Percentiles rank a stretch among this genome's conserved stretches.
These are phyloP conservation scores for Cuniculus paca DNA, from an alignment of 2,797 vertebrate genomes.

Conservation along the genomic window DNA sequence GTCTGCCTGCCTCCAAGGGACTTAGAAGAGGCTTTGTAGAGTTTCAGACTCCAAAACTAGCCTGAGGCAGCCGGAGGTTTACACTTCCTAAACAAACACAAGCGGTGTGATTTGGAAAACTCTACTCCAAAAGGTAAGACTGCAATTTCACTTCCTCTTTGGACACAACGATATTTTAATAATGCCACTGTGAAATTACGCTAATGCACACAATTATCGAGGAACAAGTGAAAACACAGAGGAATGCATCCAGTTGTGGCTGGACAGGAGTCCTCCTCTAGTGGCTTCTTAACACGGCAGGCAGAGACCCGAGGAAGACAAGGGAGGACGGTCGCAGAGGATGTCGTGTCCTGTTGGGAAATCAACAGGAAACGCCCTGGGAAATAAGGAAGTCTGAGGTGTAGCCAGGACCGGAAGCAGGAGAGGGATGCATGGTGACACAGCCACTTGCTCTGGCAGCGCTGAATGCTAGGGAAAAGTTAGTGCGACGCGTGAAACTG, in stretches of 20 bases:
- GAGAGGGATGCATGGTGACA: background rate
- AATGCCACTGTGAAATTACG: slow-evolving; percentile 36
- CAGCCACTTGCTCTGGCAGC: background rate
- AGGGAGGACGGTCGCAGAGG: background rate
- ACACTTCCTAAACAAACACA: slow-evolving; percentile 39
- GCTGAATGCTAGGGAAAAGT: background rate
- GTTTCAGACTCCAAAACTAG: background rate
- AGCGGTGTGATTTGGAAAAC: slow-evolving; percentile 11
- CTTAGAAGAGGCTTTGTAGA: background rate
- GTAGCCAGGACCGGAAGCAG: background rate
- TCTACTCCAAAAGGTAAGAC: background rate
- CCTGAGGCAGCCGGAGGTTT: background rate
- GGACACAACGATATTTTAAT: slow-evolving; percentile 46
- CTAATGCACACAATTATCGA: background rate
- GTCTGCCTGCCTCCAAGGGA: background rate
- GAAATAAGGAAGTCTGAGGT: background rate
- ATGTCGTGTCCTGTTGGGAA: background rate
- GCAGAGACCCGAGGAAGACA: background rate
- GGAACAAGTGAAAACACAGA: background rate
- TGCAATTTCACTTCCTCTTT: slow-evolving; percentile 1
- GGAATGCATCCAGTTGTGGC: background rate
- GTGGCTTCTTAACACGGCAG: background rate
- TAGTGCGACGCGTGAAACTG: background rate
- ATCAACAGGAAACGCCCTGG: background rate
- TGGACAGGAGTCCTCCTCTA: background rate